Evolutionary conservation across 2,888 invertebrate genomes (phyloP).

Genomic region (Eupeodes luniger): DNA sequence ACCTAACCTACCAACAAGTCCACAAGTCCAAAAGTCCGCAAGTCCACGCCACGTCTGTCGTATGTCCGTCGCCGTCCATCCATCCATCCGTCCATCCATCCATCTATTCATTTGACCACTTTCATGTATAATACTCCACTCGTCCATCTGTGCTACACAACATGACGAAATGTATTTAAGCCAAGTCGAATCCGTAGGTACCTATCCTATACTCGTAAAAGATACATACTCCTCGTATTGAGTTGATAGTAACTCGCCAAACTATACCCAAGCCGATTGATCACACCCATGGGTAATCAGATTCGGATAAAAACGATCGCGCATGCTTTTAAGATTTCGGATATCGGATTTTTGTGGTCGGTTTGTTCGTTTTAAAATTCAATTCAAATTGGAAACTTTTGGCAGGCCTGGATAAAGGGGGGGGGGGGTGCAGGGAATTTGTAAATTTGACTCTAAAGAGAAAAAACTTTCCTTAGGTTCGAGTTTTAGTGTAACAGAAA

Average conservation of each 20-base stretch:
- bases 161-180: constrained; percentile 71
- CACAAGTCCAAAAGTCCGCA: constrained; percentile 19
- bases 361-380: constrained; percentile 22
- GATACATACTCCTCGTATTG: no score
- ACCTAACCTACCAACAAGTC: neutral
- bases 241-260: constrained; percentile 34
- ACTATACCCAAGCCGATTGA: constrained; percentile 61
- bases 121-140: no score
- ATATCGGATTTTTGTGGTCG: constrained; percentile 66
- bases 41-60: constrained; percentile 22
- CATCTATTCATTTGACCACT: neutral
- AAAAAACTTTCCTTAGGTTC: no score
- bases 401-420: neutral
- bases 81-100: neutral
- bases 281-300: constrained; percentile 76
- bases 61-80: neutral
- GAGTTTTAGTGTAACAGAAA: no score
- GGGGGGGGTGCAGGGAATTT: neutral
- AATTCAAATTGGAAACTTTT: neutral
- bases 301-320: constrained; percentile 76
- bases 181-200: neutral
- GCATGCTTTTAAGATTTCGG: constrained; percentile 76
- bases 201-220: no score
- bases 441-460: neutral
- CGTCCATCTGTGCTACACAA: constrained; percentile 64